phyloP scores from a whole-genome alignment of 2,888 invertebrate genomes.

The Eupithecia pulchellata region DNA sequence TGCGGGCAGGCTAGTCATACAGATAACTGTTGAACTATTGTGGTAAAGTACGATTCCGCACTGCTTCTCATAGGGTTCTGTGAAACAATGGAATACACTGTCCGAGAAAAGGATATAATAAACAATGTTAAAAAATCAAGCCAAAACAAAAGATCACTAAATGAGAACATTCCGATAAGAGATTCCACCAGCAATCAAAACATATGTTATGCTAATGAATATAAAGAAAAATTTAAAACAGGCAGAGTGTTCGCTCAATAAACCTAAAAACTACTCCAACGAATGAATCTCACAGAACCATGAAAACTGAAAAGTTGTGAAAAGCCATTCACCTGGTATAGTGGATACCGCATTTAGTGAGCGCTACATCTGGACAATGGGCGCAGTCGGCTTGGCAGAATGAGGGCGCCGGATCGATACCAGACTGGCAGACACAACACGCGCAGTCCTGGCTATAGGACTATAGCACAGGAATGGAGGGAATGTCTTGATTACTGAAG shows the following conservation, averaged over 20 bases:
- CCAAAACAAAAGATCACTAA: background rate
- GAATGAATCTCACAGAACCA: background rate
- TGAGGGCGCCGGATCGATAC: conserved; percentile 86
- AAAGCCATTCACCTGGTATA: conserved; percentile 10
- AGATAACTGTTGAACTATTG: background rate
- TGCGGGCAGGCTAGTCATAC: background rate
- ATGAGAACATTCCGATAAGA: background rate
- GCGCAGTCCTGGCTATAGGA: conserved; percentile 42
- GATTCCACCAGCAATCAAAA: background rate
- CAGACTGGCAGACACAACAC: conserved; percentile 83
- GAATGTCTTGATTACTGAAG: conserved; percentile 4
- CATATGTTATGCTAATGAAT: background rate
- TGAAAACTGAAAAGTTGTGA: conserved; percentile 8
- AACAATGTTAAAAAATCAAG: background rate
- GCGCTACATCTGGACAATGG: conserved; percentile 62
- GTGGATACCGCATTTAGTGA: conserved; percentile 61
- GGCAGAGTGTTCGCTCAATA: background rate
- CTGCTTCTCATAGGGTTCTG: background rate
- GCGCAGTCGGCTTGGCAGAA: conserved; percentile 75
- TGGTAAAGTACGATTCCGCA: background rate
- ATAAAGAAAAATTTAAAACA: background rate
- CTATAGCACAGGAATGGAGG: conserved; percentile 4
- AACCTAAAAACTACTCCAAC: background rate
- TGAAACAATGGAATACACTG: background rate
- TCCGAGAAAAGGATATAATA: background rate